Conservation (phyloP, 2,797 vertebrate species). For the Allobates femoralis region DNA sequence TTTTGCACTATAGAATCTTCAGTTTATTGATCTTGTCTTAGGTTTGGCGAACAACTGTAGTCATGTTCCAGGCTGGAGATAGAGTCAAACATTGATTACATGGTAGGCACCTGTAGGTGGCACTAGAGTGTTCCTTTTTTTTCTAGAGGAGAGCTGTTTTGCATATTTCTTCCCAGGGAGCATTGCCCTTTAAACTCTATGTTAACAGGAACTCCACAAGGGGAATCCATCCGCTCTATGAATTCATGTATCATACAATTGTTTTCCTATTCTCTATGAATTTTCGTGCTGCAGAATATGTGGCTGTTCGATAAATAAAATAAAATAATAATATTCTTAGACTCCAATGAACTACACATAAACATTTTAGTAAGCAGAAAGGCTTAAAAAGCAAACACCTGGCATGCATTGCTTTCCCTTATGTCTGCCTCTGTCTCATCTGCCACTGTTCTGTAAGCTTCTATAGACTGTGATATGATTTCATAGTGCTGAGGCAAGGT, state of each 20-base stretch:
- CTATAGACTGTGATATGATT: background rate
- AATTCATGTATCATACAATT: background rate
- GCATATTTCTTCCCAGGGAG: background rate
- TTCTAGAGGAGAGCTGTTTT: background rate
- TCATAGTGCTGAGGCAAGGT: slow-evolving; percentile 1
- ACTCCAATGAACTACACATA: background rate
- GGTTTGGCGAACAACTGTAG: background rate
- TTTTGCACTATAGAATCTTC: no score
- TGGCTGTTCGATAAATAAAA: background rate
- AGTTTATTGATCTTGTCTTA: no score
- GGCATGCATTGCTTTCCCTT: background rate
- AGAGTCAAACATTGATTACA: background rate
- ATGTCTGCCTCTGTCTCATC: background rate
- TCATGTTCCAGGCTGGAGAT: background rate
- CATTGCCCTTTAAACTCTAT: background rate
- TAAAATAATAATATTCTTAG: background rate
- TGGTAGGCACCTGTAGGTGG: background rate
- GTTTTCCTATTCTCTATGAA: background rate
- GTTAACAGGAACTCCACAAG: background rate
- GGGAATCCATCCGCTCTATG: background rate
- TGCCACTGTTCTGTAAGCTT: background rate
- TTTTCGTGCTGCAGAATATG: no score
- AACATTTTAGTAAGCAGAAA: background rate
- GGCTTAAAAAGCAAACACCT: background rate
- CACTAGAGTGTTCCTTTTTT: background rate